Base-by-base conservation (phyloP, 2,113 vertebrate species). In the Mobula birostris region DNA sequence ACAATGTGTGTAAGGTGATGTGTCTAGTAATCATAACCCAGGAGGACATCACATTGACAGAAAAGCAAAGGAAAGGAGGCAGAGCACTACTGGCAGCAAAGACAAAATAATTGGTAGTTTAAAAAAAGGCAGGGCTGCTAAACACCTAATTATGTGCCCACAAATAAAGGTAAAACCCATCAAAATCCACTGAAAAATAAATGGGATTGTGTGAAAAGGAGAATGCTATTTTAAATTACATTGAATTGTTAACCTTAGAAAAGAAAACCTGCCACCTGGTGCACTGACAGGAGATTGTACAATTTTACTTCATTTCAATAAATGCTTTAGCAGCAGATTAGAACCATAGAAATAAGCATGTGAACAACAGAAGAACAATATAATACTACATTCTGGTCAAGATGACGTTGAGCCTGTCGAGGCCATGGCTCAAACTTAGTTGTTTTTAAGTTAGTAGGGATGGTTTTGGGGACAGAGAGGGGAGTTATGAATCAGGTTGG, bases 191-290 rank as follows among this genome's bases (percentile, higher is more conserved):
- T 58, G 40, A 83, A 83, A 83, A 48, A 78, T 32, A n/a, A 78
- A 56, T 85, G 24, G 83, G 9, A 61, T 61, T 70, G 32, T 36
- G 14, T 11, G 63, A 36, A 68, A 91, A 70, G 66, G 11, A 19
- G 32, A n/a, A 66, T 15, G n/a, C 3, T 9, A 66, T 92, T 40
- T 32, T 2, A 40, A 36, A 21, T 90, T 68, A 92, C 66, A 63
- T 66, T 40, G n/a, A 32, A 19, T 19, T 4, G 58, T 72, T 90
- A 90, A 90, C 9, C 15, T 92, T 58, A 66, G 61, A 92, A 36
- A 70, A 70, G 58, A 91, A 90, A 74, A 74, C 72, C 88, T 70
- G 66, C 66, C 88, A 92, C 32, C 88, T 92, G n/a, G 61, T 90
- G 87, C 61, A 90, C 12, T 90, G 58, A 90, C 17, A 5, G 87